Conservation (phyloP, 2,888 invertebrate genomes). For the Thera obeliscata region DNA sequence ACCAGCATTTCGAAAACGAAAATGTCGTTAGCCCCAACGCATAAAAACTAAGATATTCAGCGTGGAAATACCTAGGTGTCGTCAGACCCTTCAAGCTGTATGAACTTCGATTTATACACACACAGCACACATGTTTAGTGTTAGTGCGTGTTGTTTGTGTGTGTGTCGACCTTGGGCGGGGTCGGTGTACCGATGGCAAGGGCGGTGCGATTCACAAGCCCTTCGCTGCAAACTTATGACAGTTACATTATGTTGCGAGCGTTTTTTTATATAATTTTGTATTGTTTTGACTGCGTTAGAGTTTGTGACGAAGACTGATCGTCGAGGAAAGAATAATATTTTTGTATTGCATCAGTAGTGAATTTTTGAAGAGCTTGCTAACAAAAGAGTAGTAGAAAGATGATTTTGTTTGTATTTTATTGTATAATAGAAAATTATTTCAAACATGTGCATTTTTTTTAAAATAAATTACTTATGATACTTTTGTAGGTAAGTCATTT, state of each 20-base stretch:
- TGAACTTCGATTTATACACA: slow-evolving; percentile 15
- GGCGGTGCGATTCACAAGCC: slow-evolving; percentile 21
- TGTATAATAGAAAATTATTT: too few species aligned
- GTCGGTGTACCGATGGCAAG: slow-evolving; percentile 29
- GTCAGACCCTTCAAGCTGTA: slow-evolving; percentile 19
- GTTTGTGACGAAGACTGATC: too few species aligned
- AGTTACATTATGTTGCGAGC: slow-evolving; percentile 15
- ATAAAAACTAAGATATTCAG: slow-evolving; percentile 17
- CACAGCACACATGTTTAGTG: slow-evolving; percentile 7
- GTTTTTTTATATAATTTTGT: neutral
- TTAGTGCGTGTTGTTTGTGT: slow-evolving; percentile 30
- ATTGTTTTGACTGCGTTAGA: too few species aligned
- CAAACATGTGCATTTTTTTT: too few species aligned
- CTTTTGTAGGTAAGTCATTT: too few species aligned
- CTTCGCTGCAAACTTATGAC: slow-evolving; percentile 14
- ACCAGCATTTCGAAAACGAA: slow-evolving; percentile 9
- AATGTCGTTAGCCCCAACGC: slow-evolving; percentile 7
- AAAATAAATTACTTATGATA: too few species aligned
- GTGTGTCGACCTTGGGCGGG: slow-evolving; percentile 30
- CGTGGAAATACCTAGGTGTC: slow-evolving; percentile 22
- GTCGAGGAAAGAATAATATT: too few species aligned
- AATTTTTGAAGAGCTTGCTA: too few species aligned
- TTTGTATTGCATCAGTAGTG: too few species aligned
- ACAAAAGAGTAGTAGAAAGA: too few species aligned
- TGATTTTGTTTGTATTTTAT: too few species aligned